phyloP scores from a whole-genome alignment of 2,113 vertebrate genomes.

The Hiodon alosoides region DNA sequence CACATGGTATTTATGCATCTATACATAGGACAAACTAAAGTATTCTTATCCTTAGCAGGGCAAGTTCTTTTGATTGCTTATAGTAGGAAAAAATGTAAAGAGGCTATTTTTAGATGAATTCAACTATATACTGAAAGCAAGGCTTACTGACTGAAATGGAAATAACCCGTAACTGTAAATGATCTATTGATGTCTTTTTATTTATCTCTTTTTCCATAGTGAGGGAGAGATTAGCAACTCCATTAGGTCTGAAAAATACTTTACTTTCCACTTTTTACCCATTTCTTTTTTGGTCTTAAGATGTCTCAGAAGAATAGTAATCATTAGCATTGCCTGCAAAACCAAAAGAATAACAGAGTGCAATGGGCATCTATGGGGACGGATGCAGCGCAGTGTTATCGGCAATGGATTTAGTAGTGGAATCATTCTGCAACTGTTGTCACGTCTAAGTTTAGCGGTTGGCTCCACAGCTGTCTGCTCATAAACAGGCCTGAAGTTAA shows the following conservation, averaged over 20 bases:
- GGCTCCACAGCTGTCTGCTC: constrained; percentile 57
- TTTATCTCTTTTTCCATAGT: no score
- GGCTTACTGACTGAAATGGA: not conserved
- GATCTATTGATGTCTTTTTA: no score
- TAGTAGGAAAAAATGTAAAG: constrained; percentile 63
- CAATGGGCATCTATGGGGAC: constrained; percentile 59
- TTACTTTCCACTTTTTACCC: not conserved
- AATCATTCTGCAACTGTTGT: constrained; percentile 65
- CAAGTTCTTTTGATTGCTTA: constrained; percentile 65
- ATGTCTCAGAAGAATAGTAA: constrained; percentile 46
- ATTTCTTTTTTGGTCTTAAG: not conserved
- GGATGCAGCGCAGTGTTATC: constrained; percentile 50
- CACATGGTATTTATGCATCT: constrained; percentile 59
- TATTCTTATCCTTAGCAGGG: constrained; percentile 61
- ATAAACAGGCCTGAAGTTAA: constrained; percentile 58
- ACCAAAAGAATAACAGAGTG: constrained; percentile 54
- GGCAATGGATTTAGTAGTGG: constrained; percentile 57
- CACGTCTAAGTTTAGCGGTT: constrained; percentile 66
- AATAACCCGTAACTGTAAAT: no score
- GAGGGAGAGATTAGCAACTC: no score
- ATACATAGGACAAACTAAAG: constrained; percentile 72
- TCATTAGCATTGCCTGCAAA: constrained; percentile 62
- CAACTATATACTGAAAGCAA: constrained; percentile 59
- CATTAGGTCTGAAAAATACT: not conserved
- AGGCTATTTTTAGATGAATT: constrained; percentile 64